Evolutionary conservation across 2,113 vertebrate species (phyloP).

Genomic region (Siniperca chuatsi): DNA sequence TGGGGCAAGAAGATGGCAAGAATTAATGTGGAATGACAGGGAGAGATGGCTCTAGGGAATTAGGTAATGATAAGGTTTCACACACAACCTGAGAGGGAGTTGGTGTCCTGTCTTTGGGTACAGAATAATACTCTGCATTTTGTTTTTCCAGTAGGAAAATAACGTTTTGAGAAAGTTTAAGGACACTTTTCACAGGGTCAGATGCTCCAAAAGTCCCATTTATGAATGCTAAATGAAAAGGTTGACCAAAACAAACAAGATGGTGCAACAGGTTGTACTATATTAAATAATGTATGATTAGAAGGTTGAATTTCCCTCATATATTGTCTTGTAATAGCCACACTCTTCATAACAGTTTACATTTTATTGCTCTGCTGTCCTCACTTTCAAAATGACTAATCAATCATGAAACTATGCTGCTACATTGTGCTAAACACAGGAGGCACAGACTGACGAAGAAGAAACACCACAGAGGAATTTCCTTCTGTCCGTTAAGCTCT

Average conservation of each 20-base stretch:
- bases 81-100: background rate
- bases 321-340: background rate
- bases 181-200: no score
- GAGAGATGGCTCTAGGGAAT: background rate
- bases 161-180: background rate
- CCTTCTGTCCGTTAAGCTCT: background rate
- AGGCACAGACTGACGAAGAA: background rate
- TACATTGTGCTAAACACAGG: background rate
- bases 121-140: background rate
- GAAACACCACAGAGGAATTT: background rate
- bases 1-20: conserved; percentile 34
- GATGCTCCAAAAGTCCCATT: background rate
- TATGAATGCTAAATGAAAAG: no score
- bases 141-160: background rate
- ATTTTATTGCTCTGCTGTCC: background rate
- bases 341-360: background rate
- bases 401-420: background rate
- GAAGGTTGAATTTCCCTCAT: background rate
- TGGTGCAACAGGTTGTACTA: background rate
- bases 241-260: background rate
- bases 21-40: background rate
- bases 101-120: background rate
- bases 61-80: background rate
- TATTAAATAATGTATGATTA: background rate
- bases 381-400: conserved; percentile 1